These are phyloP conservation scores for Chlorops oryzae DNA, from an alignment of 1,140 invertebrate genomes.

Conservation along the genomic window DNA sequence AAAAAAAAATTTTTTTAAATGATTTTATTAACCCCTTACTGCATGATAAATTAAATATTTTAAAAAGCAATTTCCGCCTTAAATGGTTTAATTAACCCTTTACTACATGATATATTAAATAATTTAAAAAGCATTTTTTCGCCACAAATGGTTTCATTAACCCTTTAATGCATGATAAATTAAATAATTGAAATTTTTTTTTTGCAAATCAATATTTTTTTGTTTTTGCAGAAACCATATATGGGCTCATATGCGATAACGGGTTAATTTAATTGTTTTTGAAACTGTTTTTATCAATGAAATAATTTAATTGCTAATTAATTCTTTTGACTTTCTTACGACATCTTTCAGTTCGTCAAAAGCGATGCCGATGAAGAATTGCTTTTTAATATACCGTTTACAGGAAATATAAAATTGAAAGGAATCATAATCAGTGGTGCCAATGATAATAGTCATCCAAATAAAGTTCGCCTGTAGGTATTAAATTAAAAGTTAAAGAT, in stretches of 20 bases:
- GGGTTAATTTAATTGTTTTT: neutral
- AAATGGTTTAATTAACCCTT: neutral
- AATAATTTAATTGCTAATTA: neutral
- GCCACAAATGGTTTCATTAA: no score
- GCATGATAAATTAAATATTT: no score
- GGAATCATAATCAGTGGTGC: conserved; percentile 86
- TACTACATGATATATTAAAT: no score
- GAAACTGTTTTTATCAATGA: no score
- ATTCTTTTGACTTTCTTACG: conserved; percentile 1
- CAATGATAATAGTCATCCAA: conserved; percentile 75
- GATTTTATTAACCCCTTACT: no score
- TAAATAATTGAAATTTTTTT: no score
- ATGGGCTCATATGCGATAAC: no score
- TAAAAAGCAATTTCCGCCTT: neutral
- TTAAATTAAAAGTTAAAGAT: neutral
- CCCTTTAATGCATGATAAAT: no score
- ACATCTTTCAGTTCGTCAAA: conserved; percentile 74
- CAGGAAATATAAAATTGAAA: conserved; percentile 90
- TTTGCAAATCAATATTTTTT: no score
- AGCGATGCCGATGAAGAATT: conserved; percentile 93
- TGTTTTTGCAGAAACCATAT: no score
- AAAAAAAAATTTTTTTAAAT: no score
- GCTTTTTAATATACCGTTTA: conserved; percentile 92
- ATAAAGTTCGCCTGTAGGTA: conserved; percentile 79
- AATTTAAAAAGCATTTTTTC: no score